Percentiles rank a stretch among this genome's conserved stretches.
Conservation (phyloP, 2,888 invertebrate species). For the Lithophane ornitopus region DNA sequence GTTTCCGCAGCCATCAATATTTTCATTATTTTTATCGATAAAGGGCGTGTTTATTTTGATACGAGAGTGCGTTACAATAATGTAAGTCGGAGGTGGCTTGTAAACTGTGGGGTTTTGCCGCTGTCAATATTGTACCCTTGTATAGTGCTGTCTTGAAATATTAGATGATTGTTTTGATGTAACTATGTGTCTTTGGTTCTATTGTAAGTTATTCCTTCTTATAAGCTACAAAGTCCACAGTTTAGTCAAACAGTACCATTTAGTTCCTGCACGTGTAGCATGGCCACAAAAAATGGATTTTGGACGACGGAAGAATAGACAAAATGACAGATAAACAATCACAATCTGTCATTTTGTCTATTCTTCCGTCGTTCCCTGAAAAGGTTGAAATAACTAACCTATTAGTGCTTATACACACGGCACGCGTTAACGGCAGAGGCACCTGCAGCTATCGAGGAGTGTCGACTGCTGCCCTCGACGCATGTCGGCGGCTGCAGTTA, state of each 20-base stretch:
- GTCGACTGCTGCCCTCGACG: too few species aligned
- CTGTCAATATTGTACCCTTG: constrained; percentile 31
- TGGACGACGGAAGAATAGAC: too few species aligned
- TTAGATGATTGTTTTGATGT: too few species aligned
- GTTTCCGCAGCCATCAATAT: constrained; percentile 45
- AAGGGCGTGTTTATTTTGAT: constrained; percentile 54
- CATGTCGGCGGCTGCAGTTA: too few species aligned
- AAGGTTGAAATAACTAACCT: not conserved
- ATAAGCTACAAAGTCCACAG: not conserved
- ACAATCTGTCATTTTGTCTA: too few species aligned
- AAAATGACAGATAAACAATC: too few species aligned
- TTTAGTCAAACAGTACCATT: not conserved
- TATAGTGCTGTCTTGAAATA: not conserved
- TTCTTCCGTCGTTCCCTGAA: too few species aligned
- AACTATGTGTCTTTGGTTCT: not conserved
- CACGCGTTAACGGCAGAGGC: too few species aligned
- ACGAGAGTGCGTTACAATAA: constrained; percentile 32
- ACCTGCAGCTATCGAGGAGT: too few species aligned
- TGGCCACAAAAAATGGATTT: too few species aligned
- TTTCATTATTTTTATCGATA: constrained; percentile 62
- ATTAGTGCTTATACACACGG: too few species aligned
- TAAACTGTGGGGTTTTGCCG: constrained; percentile 26
- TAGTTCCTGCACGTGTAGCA: too few species aligned
- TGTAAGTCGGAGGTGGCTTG: constrained; percentile 34
- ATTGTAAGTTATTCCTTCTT: not conserved